Base-by-base conservation (phyloP, 2,888 invertebrate genomes). In the Pteria penguin region DNA sequence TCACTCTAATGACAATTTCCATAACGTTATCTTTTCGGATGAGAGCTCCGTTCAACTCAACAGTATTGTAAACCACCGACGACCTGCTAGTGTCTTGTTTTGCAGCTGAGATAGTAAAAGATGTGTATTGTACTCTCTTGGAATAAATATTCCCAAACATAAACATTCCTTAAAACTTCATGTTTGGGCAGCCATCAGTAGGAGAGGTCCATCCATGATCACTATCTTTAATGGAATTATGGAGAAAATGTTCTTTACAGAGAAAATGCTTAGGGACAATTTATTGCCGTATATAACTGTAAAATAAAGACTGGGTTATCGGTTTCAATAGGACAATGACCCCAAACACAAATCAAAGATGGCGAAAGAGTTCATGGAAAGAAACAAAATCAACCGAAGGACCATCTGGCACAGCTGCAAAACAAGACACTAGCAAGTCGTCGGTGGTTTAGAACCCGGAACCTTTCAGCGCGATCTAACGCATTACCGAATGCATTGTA, bases 201-300 rank as follows among this genome's bases (percentile, higher is more conserved):
- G 65, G 18, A 26, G 26, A 65, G 27, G 24, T 5, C 8, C 36
- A 4, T 24, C 52, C 3, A 45, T 36, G 22, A n/a, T n/a, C n/a
- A n/a, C n/a, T n/a, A 65, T 65, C 8, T 65, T 65, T n/a, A 65
- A 36, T 26, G 65, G 65, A 22, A 65, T 26, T 8, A 65, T 65
- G 65, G 27, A 65, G 18, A 52, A 36, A 36, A 22, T 11, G 18
- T 11, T 65, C 26, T 52, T 45, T 45, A 29, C 52, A 5, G 45
- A 65, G 8, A 65, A 45, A 24, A 18, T n/a, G 36, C 18, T 14
- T n/a, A 65, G n/a, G 26, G 8, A 65, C 52, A 11, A 24, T 65
- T 45, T 14, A 27, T 1, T 52, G 45, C 4, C 52, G 36, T 33
- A 45, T 65, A 14, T 26, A 26, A 1, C 26, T 45, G 8, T n/a